phyloP scores from a whole-genome alignment of 1,140 invertebrate species.

The Zeugodacus cucurbitae region DNA sequence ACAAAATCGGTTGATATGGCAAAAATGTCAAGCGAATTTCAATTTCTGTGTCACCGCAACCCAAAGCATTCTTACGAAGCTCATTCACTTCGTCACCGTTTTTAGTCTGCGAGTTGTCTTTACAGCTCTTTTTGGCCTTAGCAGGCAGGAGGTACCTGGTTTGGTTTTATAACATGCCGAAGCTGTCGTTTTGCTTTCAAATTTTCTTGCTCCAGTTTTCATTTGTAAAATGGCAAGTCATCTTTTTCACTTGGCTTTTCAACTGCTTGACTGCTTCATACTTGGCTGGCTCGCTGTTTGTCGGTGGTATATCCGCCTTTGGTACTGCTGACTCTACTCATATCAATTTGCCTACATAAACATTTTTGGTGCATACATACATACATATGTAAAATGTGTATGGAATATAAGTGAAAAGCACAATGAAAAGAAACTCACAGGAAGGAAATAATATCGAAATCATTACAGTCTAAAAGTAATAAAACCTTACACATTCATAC shows the following conservation, averaged over 20 bases:
- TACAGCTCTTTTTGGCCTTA: no score
- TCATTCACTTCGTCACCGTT: not conserved
- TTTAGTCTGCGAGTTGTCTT: not conserved
- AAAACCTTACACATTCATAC: not conserved
- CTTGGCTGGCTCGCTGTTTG: not conserved
- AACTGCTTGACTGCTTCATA: not conserved
- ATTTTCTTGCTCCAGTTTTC: not conserved
- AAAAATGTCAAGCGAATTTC: not conserved
- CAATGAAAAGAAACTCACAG: not conserved
- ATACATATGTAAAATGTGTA: no score
- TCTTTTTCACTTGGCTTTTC: not conserved
- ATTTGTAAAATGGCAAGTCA: not conserved
- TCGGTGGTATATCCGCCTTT: not conserved
- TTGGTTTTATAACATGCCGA: no score
- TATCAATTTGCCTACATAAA: not conserved
- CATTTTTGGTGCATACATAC: not conserved
- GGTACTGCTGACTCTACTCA: not conserved
- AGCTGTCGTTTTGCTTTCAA: not conserved
- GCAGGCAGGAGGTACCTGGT: not conserved
- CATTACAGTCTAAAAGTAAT: not conserved
- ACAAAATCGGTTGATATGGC: not conserved
- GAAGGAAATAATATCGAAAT: not conserved
- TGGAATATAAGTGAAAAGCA: not conserved
- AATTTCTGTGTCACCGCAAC: not conserved
- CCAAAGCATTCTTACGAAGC: not conserved